A percentile compares a stretch with the other conserved stretches of the same genome.
These are phyloP conservation scores for Sphaerophoria taeniata DNA, from an alignment of 2,888 invertebrate species.

Conservation along the genomic window DNA sequence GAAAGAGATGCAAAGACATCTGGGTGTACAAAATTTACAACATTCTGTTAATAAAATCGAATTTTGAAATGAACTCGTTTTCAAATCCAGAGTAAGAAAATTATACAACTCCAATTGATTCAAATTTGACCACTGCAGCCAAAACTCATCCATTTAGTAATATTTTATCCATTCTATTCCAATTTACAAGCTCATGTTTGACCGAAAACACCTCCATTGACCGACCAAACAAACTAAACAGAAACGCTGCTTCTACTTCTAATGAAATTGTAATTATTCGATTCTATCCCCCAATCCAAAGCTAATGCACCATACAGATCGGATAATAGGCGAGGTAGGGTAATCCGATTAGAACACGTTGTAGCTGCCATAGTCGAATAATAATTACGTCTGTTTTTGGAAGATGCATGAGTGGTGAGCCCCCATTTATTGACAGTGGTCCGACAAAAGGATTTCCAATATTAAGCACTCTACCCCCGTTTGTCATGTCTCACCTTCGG, in stretches of 20 bases:
- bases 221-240: no score
- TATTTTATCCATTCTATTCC: slow-evolving; percentile 28
- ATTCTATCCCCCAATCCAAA: slow-evolving; percentile 38
- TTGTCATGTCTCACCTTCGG: not conserved
- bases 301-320: slow-evolving; percentile 45
- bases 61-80: no score
- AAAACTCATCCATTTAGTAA: slow-evolving; percentile 3
- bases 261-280: slow-evolving; percentile 71
- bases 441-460: slow-evolving; percentile 24
- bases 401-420: slow-evolving; percentile 48
- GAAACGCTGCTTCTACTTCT: slow-evolving; percentile 44
- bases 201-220: slow-evolving; percentile 43
- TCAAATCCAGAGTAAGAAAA: not conserved
- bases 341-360: slow-evolving; percentile 66
- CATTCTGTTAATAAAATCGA: no score
- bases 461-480: not conserved
- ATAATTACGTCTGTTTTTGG: slow-evolving; percentile 45
- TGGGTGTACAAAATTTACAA: no score
- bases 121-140: not conserved
- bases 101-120: not conserved
- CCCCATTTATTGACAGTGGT: slow-evolving; percentile 31
- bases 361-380: slow-evolving; percentile 49
- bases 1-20: no score
- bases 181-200: slow-evolving; percentile 39
- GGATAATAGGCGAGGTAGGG: slow-evolving; percentile 58